Base-by-base conservation (phyloP, 2,888 invertebrate genomes). In the Tupiocoris notatus region DNA sequence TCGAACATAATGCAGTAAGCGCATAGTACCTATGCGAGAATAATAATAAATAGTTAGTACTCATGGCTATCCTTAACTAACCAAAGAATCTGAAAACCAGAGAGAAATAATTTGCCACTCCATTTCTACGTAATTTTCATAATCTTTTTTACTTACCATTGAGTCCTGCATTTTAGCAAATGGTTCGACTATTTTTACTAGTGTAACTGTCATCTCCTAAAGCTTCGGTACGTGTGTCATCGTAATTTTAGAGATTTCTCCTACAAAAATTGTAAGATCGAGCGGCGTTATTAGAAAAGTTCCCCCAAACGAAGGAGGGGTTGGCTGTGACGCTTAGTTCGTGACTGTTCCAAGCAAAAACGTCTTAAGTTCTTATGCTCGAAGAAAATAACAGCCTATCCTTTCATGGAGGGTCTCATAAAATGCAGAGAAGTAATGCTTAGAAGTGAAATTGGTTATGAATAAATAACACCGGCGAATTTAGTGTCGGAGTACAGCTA, bases 291-390 rank as follows among this genome's bases (percentile, higher is more conserved):
- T 39, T 3, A 39, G 39, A 39, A 39, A 39, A 39, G 39, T 39
- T 39, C 6, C 39, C 12, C 12, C 39, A 65, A 65, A 65, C 61
- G 61, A 61, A 21, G 20, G 12, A 18, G 18, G 18, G 61, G 61
- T 21, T 17, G 6, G 18, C 65, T 20, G 39, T 65, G 39, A 65
- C 25, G 65, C 65, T 25, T 6, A 9, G 65, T 24, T 0, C 65
- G 65, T 65, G 65, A 65, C 65, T 65, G 39, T 9, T 39, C 12
- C 25, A n/a, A 9, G n/a, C 39, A 18, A 1, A 20, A 65, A n/a
- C 17, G 65, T 24, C 65, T 65, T 39, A 65, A 25, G 17, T 39
- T 65, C 25, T 65, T 24, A 18, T 20, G 65, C 39, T 39, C 12
- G 39, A 25, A 39, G 25, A 39, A 39, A 39, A 39, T 39, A 12